Evolutionary conservation across 1,140 invertebrate genomes (phyloP).

Genomic region (Dinoponera quadriceps): DNA sequence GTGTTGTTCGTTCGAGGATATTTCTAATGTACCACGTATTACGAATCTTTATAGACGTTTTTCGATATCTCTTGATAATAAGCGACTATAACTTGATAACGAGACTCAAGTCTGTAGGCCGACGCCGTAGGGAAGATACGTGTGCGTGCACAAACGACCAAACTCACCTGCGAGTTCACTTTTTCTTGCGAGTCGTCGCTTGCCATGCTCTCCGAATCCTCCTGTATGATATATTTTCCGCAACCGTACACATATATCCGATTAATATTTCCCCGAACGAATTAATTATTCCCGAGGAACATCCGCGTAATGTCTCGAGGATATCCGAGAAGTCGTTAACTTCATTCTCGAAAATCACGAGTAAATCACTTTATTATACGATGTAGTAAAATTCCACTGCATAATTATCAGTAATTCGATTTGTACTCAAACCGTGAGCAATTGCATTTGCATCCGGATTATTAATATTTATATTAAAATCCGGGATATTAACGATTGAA

Average conservation of each 20-base stretch:
- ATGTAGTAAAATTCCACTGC: too few relatives aligned
- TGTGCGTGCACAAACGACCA: conserved; percentile 47
- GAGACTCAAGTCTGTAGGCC: conserved; percentile 56
- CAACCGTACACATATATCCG: not conserved
- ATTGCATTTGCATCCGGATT: too few relatives aligned
- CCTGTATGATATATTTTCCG: conserved; percentile 18
- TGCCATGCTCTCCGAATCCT: conserved; percentile 17
- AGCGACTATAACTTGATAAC: conserved; percentile 63
- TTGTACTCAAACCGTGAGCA: too few relatives aligned
- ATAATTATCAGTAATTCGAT: too few relatives aligned
- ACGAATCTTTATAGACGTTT: conserved; percentile 73
- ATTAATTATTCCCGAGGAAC: not conserved
- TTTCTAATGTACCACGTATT: conserved; percentile 72
- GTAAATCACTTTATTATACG: too few relatives aligned
- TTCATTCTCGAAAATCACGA: not conserved
- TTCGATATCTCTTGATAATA: conserved; percentile 72
- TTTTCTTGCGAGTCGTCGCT: conserved; percentile 16
- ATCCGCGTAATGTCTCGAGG: not conserved
- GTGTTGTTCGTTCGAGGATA: conserved; percentile 64
- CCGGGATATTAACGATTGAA: not conserved
- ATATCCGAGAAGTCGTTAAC: conserved; percentile 3
- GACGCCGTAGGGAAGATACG: conserved; percentile 27
- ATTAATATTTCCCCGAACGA: too few relatives aligned
- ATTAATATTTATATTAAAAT: conserved; percentile 9
- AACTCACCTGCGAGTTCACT: conserved; percentile 35